Percentiles rank a stretch among this genome's conserved stretches.
phyloP scores from a whole-genome alignment of 2,113 vertebrate species.

The Elephantulus edwardii region DNA sequence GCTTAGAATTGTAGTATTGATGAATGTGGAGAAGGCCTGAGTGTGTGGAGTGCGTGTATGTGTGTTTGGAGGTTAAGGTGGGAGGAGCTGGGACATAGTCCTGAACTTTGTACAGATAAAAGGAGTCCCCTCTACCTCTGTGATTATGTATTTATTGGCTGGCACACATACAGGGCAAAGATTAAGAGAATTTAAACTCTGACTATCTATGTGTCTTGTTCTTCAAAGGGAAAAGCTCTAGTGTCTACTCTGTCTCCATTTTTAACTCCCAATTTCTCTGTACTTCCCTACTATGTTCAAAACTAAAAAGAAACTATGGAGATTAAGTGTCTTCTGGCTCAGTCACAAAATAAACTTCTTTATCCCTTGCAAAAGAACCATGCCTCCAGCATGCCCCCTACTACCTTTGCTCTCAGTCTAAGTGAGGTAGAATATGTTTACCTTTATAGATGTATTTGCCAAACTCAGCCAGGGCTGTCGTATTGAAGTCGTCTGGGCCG shows the following conservation, averaged over 20 bases:
- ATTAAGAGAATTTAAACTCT: neutral
- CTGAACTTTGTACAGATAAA: neutral
- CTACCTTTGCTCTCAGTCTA: neutral
- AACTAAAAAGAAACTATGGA: neutral
- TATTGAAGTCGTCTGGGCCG: constrained; percentile 83
- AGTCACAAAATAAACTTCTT: neutral
- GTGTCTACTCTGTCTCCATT: neutral
- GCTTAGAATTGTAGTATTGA: neutral
- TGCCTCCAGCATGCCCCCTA: neutral
- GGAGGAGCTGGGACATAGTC: neutral
- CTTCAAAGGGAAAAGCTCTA: neutral
- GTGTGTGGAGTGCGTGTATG: neutral
- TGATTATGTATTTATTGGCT: neutral
- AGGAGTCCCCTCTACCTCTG: neutral
- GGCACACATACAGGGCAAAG: constrained; percentile 1
- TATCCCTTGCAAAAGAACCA: neutral
- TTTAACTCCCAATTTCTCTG: neutral
- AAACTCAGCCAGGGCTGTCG: constrained; percentile 90
- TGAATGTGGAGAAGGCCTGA: neutral
- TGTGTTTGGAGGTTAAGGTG: neutral
- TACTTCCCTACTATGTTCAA: neutral
- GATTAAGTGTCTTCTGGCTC: neutral
- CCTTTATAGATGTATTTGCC: constrained; percentile 87
- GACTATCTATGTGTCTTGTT: neutral
- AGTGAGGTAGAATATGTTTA: constrained; percentile 70